Percentiles rank a stretch among this genome's conserved stretches.
Evolutionary conservation across 2,888 invertebrate genomes (phyloP).

Genomic region (Loripinus fragilis): DNA sequence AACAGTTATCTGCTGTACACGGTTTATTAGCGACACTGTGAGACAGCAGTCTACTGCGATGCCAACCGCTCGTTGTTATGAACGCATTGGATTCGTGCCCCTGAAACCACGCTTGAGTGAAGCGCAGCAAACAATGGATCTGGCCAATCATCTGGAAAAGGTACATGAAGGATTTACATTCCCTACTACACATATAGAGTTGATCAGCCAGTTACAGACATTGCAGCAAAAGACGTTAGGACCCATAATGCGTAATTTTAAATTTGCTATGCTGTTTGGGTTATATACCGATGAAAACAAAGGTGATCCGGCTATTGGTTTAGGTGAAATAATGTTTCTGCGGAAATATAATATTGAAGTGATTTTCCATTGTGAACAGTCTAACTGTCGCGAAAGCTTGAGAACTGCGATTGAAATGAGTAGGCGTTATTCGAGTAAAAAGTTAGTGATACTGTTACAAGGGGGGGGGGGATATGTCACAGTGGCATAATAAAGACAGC

Average conservation of each 20-base stretch:
- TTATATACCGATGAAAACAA: not conserved
- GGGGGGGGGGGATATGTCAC: not conserved
- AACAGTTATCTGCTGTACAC: too few relatives aligned
- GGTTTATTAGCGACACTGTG: too few relatives aligned
- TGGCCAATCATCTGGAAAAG: not conserved
- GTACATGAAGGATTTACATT: not conserved
- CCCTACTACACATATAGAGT: not conserved
- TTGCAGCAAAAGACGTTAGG: not conserved
- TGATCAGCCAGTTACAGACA: not conserved
- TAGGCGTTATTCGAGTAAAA: not conserved
- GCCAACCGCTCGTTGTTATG: not conserved
- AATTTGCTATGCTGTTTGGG: not conserved
- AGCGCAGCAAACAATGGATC: not conserved
- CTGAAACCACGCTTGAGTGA: not conserved
- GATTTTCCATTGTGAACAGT: not conserved
- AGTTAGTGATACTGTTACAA: constrained; percentile 6
- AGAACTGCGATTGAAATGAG: not conserved
- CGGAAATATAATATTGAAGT: not conserved
- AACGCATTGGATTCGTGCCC: not conserved
- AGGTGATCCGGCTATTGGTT: not conserved
- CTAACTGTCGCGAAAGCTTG: not conserved
- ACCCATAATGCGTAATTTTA: not conserved
- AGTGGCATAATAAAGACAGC: not conserved
- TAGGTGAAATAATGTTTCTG: constrained; percentile 10
- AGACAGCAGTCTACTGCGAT: too few relatives aligned